These are phyloP conservation scores for Athripsodes cinereus DNA, from an alignment of 2,888 invertebrate species.

Conservation along the genomic window DNA sequence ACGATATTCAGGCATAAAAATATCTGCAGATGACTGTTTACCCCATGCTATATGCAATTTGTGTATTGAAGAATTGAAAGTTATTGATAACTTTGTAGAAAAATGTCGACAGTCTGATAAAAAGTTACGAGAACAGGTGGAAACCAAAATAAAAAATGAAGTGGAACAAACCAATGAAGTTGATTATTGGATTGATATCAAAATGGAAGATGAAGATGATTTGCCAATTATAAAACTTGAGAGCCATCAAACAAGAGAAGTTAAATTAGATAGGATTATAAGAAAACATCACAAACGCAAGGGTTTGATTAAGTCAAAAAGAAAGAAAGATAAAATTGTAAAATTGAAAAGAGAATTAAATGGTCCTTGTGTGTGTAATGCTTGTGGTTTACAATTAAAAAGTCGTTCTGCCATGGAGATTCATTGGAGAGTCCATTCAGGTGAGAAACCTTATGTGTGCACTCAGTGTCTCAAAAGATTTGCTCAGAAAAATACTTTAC, in stretches of 20 bases:
- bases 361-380: constrained; percentile 2
- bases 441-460: constrained; percentile 41
- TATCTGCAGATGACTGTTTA: neutral
- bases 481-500: constrained; percentile 8
- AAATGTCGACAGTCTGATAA: constrained; percentile 6
- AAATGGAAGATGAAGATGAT: constrained; percentile 3
- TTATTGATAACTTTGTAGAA: neutral
- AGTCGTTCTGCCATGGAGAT: constrained; percentile 8
- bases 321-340: neutral
- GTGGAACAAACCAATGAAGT: neutral
- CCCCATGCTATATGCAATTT: neutral
- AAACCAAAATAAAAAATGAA: constrained; percentile 1
- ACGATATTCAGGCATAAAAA: neutral
- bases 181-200: neutral
- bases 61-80: constrained; percentile 6
- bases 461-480: constrained; percentile 26
- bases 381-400: constrained; percentile 8
- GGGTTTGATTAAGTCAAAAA: neutral
- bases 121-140: neutral
- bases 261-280: neutral
- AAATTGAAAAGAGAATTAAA: neutral
- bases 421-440: constrained; percentile 39
- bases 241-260: neutral
- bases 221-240: neutral
- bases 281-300: neutral